Evolutionary conservation across 2,797 vertebrate species (phyloP).

Genomic region (Melanotaenia pygmaea): DNA sequence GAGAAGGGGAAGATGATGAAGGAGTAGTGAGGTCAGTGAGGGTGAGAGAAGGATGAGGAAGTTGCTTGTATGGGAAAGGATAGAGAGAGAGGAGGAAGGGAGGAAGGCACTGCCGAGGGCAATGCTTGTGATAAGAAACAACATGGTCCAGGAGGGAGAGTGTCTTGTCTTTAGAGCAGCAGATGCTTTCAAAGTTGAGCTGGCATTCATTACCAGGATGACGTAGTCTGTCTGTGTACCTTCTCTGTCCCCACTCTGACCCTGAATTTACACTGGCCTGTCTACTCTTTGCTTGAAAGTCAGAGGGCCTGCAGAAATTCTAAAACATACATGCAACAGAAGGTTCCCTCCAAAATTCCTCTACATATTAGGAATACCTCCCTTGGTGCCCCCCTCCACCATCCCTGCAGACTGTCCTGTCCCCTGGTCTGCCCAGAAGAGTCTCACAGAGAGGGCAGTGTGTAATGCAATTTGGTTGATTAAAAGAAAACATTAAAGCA

Average conservation of each 20-base stretch:
- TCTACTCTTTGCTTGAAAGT: constrained; percentile 43
- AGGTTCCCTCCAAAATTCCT: constrained; percentile 39
- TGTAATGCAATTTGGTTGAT: constrained; percentile 91
- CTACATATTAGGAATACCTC: constrained; percentile 61
- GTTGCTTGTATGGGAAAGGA: constrained; percentile 32
- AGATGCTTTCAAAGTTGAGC: constrained; percentile 59
- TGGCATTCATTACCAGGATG: constrained; percentile 71
- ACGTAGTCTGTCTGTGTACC: constrained; percentile 74
- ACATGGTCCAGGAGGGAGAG: constrained; percentile 55
- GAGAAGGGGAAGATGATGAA: constrained; percentile 6
- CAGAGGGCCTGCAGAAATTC: constrained; percentile 8
- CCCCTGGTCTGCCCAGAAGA: constrained; percentile 37
- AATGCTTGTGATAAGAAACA: constrained; percentile 65
- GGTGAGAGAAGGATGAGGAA: constrained; percentile 61
- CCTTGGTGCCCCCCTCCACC: constrained; percentile 26
- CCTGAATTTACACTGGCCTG: constrained; percentile 57
- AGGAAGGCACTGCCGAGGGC: constrained; percentile 36
- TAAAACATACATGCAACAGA: constrained; percentile 33
- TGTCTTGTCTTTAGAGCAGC: constrained; percentile 64
- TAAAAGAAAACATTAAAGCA: constrained; percentile 91
- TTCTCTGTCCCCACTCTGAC: constrained; percentile 73
- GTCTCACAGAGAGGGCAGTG: constrained; percentile 69
- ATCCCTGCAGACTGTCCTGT: constrained; percentile 31
- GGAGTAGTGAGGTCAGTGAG: constrained; percentile 47
- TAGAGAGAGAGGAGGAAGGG: constrained; percentile 29